Conservation (phyloP, 2,113 vertebrate genomes). For the Hippoglossus stenolepis region DNA sequence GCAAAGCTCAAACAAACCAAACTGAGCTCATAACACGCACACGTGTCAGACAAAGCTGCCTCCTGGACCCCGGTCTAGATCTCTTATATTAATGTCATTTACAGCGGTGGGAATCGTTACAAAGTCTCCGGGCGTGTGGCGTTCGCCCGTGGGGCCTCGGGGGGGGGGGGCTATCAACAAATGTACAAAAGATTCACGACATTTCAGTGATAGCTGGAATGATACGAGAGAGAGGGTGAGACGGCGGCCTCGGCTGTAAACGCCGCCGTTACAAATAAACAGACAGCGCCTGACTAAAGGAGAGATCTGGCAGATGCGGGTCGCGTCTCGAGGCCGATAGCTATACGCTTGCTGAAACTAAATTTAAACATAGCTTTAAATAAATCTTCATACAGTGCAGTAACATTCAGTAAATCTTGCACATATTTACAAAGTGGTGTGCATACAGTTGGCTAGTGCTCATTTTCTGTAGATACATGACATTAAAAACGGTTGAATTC, state of each 20-base stretch:
- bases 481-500: constrained; percentile 42
- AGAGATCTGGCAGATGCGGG: constrained; percentile 35
- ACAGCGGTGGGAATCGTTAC: constrained; percentile 40
- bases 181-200: constrained; percentile 65
- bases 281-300: constrained; percentile 13
- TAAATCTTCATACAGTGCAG: constrained; percentile 65
- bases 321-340: constrained; percentile 27
- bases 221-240: constrained; percentile 23
- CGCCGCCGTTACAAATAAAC: constrained; percentile 45
- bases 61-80: constrained; percentile 36
- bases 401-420: constrained; percentile 75
- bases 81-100: constrained; percentile 65
- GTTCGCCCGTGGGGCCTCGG: constrained; percentile 13
- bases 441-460: constrained; percentile 76
- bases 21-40: constrained; percentile 24
- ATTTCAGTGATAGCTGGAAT: constrained; percentile 50
- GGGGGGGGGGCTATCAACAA: constrained; percentile 62
- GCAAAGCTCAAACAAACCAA: constrained; percentile 67
- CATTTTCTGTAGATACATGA: constrained; percentile 49
- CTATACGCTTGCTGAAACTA: constrained; percentile 46
- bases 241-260: constrained; percentile 4
- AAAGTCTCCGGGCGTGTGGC: constrained; percentile 44
- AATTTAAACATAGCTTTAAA: constrained; percentile 67
- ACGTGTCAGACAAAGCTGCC: constrained; percentile 27
- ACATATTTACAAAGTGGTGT: constrained; percentile 79